A percentile compares a stretch with the other conserved stretches of the same genome.
Conservation (phyloP, 2,797 vertebrate genomes). For the Chrosomus eos region DNA sequence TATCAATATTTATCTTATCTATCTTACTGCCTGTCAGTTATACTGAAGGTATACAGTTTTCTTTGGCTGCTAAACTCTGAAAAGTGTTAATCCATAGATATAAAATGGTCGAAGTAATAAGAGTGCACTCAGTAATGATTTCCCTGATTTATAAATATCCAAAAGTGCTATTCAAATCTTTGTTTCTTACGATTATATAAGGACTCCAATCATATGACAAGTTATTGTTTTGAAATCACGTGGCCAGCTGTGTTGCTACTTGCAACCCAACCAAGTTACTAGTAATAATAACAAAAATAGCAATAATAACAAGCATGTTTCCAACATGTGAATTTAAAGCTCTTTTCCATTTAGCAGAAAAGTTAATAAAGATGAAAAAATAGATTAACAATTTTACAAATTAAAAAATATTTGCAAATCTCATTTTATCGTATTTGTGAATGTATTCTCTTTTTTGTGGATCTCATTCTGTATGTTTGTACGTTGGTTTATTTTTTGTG, state of each 20-base stretch:
- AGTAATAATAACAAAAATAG: neutral
- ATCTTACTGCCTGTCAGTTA: conserved; percentile 73
- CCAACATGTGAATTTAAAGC: neutral
- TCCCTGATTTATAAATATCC: conserved; percentile 57
- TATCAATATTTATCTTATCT: conserved; percentile 29
- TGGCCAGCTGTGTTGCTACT: neutral
- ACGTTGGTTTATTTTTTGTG: neutral
- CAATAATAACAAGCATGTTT: neutral
- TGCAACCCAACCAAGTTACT: conserved; percentile 8
- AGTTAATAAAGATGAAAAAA: neutral
- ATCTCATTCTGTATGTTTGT: conserved; percentile 3
- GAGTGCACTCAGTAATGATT: conserved; percentile 39
- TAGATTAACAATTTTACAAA: neutral
- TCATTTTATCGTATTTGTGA: neutral
- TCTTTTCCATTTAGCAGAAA: neutral
- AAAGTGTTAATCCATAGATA: conserved; percentile 29
- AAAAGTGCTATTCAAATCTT: too few relatives aligned
- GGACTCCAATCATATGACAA: neutral
- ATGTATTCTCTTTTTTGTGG: neutral
- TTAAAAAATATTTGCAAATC: neutral
- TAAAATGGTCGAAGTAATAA: conserved; percentile 18
- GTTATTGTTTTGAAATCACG: neutral
- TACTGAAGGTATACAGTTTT: conserved; percentile 69
- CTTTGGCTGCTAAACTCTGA: conserved; percentile 79
- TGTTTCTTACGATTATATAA: too few relatives aligned